These are phyloP conservation scores for Calidris pygmaea DNA, from an alignment of 2,113 vertebrate genomes.

Conservation along the genomic window DNA sequence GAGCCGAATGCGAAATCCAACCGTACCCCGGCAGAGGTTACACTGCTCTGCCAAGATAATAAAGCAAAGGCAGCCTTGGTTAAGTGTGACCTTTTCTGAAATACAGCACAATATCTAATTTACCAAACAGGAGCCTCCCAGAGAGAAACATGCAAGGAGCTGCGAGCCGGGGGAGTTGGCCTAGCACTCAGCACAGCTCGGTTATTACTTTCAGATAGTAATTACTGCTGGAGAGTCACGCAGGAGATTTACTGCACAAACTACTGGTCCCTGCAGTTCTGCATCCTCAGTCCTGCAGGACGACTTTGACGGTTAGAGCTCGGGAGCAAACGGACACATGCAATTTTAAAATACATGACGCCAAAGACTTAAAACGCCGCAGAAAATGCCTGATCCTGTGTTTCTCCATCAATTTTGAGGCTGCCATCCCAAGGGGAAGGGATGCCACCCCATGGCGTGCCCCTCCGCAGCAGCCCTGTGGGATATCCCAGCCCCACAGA, in stretches of 20 bases:
- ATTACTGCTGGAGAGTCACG: constrained; percentile 63
- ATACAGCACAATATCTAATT: constrained; percentile 69
- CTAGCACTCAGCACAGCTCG: neutral
- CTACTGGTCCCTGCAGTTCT: constrained; percentile 16
- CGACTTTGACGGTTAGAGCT: neutral
- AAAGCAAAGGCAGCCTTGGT: constrained; percentile 50
- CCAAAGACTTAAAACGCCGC: neutral
- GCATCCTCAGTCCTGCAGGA: constrained; percentile 20
- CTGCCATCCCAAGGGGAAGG: neutral
- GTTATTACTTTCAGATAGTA: constrained; percentile 69
- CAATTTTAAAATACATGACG: rapidly evolving
- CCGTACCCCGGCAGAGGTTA: constrained; percentile 40
- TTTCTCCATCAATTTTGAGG: neutral
- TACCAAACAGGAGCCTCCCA: constrained; percentile 63
- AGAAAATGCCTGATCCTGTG: neutral
- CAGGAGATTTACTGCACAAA: constrained; percentile 63
- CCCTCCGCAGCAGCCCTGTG: rapidly evolving
- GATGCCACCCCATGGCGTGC: neutral
- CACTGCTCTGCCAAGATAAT: constrained; percentile 52
- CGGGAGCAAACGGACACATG: neutral
- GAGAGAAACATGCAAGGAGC: constrained; percentile 49
- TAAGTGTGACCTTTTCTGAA: constrained; percentile 66
- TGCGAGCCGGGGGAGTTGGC: constrained; percentile 49
- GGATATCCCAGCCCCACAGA: neutral
- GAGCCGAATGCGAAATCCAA: constrained; percentile 20